These are phyloP conservation scores for Cataglyphis rosenhaueri DNA, from an alignment of 2,888 invertebrate genomes.

Conservation along the genomic window DNA sequence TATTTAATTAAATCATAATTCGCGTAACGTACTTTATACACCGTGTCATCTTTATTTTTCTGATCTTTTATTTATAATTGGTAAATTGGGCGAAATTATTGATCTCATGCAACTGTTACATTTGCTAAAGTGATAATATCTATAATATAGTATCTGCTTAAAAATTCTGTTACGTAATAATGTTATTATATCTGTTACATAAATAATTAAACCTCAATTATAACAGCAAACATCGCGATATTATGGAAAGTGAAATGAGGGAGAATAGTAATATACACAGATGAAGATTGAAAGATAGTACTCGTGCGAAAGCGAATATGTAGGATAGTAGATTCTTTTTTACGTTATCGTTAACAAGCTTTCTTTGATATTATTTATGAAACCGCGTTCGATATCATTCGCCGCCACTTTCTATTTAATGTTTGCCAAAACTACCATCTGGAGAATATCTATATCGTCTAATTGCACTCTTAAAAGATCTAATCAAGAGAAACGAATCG, in stretches of 20 bases:
- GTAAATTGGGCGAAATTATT: background rate
- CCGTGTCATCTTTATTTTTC: background rate
- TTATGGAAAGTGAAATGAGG: background rate
- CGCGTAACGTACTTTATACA: no score
- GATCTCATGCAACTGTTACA: background rate
- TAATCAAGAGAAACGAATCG: constrained; percentile 62
- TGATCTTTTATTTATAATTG: background rate
- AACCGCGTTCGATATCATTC: constrained; percentile 42
- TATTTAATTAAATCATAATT: background rate
- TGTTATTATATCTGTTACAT: background rate
- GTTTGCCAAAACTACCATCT: constrained; percentile 43
- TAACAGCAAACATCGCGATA: background rate
- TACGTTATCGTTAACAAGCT: constrained; percentile 30
- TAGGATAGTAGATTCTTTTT: constrained; percentile 27
- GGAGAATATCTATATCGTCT: constrained; percentile 61
- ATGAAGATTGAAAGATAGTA: background rate
- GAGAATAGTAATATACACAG: constrained; percentile 9
- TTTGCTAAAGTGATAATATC: background rate
- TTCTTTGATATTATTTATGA: constrained; percentile 28
- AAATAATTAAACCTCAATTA: background rate
- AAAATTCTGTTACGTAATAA: background rate
- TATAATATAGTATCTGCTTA: background rate
- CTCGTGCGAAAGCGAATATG: background rate
- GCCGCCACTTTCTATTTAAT: constrained; percentile 62
- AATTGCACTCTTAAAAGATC: constrained; percentile 70